Percentiles rank a stretch among this genome's conserved stretches.
phyloP scores from a whole-genome alignment of 2,797 vertebrate genomes.

The Chloroceryle amazona region DNA sequence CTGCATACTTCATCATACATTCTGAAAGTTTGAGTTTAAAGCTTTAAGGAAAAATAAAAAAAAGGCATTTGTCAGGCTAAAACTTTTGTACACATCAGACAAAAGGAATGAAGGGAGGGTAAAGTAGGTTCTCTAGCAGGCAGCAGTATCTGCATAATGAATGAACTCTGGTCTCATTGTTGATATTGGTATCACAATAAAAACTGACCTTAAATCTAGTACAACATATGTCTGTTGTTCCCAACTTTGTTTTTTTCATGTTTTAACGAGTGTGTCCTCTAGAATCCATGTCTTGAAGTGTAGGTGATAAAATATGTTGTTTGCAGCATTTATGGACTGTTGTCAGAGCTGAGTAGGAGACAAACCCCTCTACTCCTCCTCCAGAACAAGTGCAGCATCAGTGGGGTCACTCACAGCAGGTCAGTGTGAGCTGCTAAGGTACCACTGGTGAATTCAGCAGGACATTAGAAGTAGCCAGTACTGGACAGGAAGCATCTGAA shows the following conservation, averaged over 20 bases:
- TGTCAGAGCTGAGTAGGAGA: background rate
- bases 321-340: background rate
- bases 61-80: background rate
- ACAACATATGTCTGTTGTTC: background rate
- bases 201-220: background rate
- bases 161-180: background rate
- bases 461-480: background rate
- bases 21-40: background rate
- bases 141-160: background rate
- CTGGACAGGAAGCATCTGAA: background rate
- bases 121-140: background rate
- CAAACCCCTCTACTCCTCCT: fast-evolving
- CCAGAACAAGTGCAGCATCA: fast-evolving
- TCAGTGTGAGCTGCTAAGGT: background rate
- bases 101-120: background rate
- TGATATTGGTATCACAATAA: background rate
- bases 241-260: background rate
- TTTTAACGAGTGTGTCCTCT: background rate
- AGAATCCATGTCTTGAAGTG: background rate
- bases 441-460: background rate
- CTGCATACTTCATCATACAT: background rate
- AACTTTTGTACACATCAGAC: background rate
- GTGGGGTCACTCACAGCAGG: background rate
- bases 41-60: background rate
- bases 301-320: background rate